Base-by-base conservation (phyloP, 1,140 invertebrate species). In the Watersipora subatra region DNA sequence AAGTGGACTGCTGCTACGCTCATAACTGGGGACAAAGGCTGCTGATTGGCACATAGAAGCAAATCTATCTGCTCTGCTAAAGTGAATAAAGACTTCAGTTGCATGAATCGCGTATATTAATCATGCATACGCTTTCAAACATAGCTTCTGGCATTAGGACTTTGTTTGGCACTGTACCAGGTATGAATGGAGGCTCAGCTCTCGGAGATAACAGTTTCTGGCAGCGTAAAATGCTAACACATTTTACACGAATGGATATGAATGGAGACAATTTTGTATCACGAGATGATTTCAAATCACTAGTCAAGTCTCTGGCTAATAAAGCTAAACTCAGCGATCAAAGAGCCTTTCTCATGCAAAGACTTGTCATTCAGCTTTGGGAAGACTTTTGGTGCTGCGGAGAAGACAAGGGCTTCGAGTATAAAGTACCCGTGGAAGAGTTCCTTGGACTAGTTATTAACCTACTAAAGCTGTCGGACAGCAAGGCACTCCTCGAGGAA, bases 331-430 rank as follows among this genome's bases (percentile, higher is more conserved):
- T 59, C 7, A 59, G 58, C 22, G 58, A 59, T 12, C 58, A 59
- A 22, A 59, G 7, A 22, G 58, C 22, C 7, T 59, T 59, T 22
- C 22, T 28, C 58, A 59, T 25, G 17, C 58, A 59, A 22, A 24
- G 58, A 17, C 58, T 59, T 7, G 22, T 59, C 7, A 59, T 59
- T 28, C 58, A 59, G 58, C 58, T 59, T 7, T 59, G 58, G 58
- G 58, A 59, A 22, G 58, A 59, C 58, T 59, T 59, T 22, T 59
- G 58, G 58, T 59, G 58, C 58, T 59, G 58, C 58, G 58, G 58
- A 24, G 58, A 59, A 22, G 58, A 59, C 22, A 59, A 59, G 58
- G 58, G 58, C 7, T 59, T 25, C 22, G 58, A 59, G 7, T 28
- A 59, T 28, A 7, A 59, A 22, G 58, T 59, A 22, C 27, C 58